These are phyloP conservation scores for Dasypolia templi DNA, from an alignment of 2,888 invertebrate genomes.

Conservation along the genomic window DNA sequence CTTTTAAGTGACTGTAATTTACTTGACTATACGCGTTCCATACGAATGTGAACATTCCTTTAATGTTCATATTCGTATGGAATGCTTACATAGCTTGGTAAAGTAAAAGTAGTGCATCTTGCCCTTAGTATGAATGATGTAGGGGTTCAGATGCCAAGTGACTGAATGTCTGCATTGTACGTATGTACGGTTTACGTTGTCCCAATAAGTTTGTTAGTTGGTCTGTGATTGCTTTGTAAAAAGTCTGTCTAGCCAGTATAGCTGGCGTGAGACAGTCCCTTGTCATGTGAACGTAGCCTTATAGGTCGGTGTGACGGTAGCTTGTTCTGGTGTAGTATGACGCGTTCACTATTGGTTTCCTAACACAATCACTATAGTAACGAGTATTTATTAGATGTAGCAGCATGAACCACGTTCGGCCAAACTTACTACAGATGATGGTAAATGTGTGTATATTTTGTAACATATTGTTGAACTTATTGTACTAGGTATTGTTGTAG, in stretches of 20 bases:
- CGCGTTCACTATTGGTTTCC: constrained; percentile 40
- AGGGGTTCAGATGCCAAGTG: constrained; percentile 14
- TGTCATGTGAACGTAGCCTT: constrained; percentile 4
- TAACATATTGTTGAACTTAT: constrained; percentile 85
- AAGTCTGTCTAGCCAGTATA: background rate
- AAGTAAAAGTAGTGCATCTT: too few relatives aligned
- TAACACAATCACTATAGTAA: constrained; percentile 49
- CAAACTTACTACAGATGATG: constrained; percentile 68
- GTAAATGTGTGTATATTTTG: constrained; percentile 85
- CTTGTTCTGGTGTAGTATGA: constrained; percentile 39
- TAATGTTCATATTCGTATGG: background rate
- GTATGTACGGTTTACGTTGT: background rate
- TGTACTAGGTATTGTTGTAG: constrained; percentile 84
- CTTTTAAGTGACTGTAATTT: background rate
- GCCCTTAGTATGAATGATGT: constrained; percentile 1
- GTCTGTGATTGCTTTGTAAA: background rate
- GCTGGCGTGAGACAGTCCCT: background rate
- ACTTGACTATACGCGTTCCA: too few relatives aligned
- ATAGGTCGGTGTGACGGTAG: constrained; percentile 19
- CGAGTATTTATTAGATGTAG: constrained; percentile 55
- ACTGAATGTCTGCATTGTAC: background rate
- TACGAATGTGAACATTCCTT: background rate
- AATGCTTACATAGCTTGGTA: background rate
- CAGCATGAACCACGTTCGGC: constrained; percentile 67
- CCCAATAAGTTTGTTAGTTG: background rate